phyloP scores from a whole-genome alignment of 2,888 invertebrate species.

The Agrochola litura region DNA sequence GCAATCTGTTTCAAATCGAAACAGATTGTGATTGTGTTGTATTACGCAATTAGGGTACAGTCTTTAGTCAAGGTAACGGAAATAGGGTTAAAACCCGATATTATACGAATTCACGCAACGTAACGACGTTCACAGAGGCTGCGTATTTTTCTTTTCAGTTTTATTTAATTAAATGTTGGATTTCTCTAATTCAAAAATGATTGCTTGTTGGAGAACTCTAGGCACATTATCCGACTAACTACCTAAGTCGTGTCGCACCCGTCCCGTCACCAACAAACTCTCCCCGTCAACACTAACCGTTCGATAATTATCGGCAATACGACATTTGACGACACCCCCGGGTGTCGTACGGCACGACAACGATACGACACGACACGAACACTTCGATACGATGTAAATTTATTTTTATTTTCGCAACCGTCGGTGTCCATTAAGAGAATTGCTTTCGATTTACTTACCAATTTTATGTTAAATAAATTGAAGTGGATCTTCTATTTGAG shows the following conservation, averaged over 20 bases:
- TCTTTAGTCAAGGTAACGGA: no score
- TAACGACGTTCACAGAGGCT: no score
- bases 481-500: slow-evolving; percentile 49
- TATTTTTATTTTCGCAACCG: slow-evolving; percentile 80
- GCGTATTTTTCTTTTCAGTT: no score
- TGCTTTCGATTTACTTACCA: slow-evolving; percentile 78
- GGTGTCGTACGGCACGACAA: slow-evolving; percentile 75
- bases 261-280: slow-evolving; percentile 53
- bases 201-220: not conserved
- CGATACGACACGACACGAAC: slow-evolving; percentile 68
- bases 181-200: not conserved
- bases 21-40: no score
- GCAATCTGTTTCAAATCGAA: no score
- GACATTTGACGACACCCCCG: slow-evolving; percentile 78
- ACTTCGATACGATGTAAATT: slow-evolving; percentile 76
- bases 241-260: slow-evolving; percentile 56
- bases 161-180: not conserved
- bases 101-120: no score
- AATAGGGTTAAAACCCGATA: no score
- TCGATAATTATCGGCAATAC: slow-evolving; percentile 72
- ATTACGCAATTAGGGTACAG: no score
- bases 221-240: not conserved
- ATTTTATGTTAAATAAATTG: slow-evolving; percentile 64
- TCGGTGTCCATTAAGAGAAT: slow-evolving; percentile 78
- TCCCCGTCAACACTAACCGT: slow-evolving; percentile 63